phyloP scores from a whole-genome alignment of 2,888 invertebrate genomes.

The Dastarcus helophoroides region DNA sequence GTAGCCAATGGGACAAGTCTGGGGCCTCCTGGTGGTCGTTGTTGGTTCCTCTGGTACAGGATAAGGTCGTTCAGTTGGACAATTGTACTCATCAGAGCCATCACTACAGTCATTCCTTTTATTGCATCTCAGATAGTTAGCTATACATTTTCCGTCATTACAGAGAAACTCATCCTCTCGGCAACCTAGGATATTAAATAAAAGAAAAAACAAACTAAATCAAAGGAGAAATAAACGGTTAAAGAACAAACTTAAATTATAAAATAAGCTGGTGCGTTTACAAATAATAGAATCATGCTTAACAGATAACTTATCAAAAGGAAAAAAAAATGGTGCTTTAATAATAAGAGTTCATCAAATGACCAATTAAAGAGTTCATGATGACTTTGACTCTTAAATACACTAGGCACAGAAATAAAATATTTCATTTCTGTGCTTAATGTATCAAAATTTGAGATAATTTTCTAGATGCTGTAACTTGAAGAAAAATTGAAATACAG shows the following conservation, averaged over 20 bases:
- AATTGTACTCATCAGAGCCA: slow-evolving; percentile 45
- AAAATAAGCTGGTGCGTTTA: too few relatives aligned
- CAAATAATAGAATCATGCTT: too few relatives aligned
- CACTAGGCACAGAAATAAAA: too few relatives aligned
- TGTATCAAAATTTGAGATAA: too few relatives aligned
- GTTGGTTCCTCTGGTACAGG: slow-evolving; percentile 18
- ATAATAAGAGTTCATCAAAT: too few relatives aligned
- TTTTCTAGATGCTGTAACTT: too few relatives aligned
- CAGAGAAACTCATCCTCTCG: slow-evolving; percentile 55
- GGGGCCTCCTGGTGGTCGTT: slow-evolving; percentile 13
- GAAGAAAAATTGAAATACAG: too few relatives aligned
- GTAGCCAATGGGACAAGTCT: slow-evolving; percentile 33
- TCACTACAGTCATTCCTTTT: slow-evolving; percentile 42
- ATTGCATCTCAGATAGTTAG: slow-evolving; percentile 34
- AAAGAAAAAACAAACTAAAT: slow-evolving; percentile 16
- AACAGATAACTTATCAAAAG: too few relatives aligned
- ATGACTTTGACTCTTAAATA: too few relatives aligned
- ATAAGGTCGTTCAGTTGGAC: slow-evolving; percentile 37
- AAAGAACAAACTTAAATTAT: slow-evolving; percentile 12
- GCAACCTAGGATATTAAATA: slow-evolving; percentile 53
- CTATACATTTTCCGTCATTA: slow-evolving; percentile 50
- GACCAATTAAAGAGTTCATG: too few relatives aligned
- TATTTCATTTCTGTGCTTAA: too few relatives aligned
- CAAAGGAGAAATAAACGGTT: slow-evolving; percentile 17
- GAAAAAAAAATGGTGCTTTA: too few relatives aligned